A percentile compares a stretch with the other conserved stretches of the same genome.
phyloP scores from a whole-genome alignment of 2,797 vertebrate genomes.

The Gallinago nigripennis region DNA sequence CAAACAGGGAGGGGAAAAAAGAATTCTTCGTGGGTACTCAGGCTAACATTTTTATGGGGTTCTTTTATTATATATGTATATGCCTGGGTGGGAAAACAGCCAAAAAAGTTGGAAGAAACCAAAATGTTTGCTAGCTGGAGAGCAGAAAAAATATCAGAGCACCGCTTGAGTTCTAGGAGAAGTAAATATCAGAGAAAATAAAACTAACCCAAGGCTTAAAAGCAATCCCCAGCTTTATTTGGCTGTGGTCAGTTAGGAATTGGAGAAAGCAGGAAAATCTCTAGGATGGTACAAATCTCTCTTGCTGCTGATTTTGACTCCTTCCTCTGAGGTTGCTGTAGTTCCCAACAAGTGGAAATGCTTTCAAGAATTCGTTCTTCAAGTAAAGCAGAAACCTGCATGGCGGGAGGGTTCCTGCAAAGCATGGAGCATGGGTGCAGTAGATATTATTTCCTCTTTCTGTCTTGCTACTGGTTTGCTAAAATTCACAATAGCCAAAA shows the following conservation, averaged over 20 bases:
- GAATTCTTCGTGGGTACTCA: background rate
- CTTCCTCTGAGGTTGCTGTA: background rate
- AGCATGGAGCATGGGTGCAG: background rate
- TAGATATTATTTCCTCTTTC: background rate
- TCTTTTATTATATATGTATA: background rate
- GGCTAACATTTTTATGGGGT: background rate
- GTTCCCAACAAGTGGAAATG: background rate
- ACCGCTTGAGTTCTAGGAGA: background rate
- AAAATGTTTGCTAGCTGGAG: background rate
- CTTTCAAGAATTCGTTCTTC: background rate
- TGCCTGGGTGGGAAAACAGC: background rate
- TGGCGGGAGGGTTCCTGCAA: background rate
- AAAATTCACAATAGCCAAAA: background rate
- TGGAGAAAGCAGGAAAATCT: background rate
- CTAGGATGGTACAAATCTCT: background rate
- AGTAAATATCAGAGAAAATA: background rate
- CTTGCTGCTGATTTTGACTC: background rate
- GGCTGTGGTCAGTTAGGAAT: background rate
- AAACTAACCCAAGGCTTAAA: background rate
- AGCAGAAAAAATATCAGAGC: background rate
- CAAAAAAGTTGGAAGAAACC: background rate
- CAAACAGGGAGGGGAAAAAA: accelerated
- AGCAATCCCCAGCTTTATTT: background rate
- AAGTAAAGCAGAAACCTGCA: background rate
- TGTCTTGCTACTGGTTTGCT: background rate